Conservation (phyloP, 37 sponge, comb jelly and placozoan species). For the Bolinopsis microptera region DNA sequence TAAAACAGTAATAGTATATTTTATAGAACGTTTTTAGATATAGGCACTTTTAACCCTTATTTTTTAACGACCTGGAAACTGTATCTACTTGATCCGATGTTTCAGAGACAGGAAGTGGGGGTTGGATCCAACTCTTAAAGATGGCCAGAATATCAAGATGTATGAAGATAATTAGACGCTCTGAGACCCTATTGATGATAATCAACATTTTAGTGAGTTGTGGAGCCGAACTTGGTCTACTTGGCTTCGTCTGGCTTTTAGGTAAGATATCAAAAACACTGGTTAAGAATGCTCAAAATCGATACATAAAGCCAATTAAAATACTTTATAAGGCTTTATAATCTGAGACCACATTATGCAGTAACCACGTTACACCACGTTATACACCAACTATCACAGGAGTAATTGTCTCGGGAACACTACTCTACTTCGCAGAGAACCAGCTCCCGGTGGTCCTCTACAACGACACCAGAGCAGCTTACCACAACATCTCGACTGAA, state of each 20-base stretch:
- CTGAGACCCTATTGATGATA: conserved; percentile 1
- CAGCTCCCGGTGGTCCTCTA: background rate
- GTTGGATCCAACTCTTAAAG: background rate
- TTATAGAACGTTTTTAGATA: too few relatives aligned
- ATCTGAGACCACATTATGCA: too few relatives aligned
- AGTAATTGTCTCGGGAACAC: background rate
- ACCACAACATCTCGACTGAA: background rate
- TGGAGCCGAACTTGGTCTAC: background rate
- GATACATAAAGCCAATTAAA: too few relatives aligned
- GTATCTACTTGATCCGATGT: too few relatives aligned
- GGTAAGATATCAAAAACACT: background rate
- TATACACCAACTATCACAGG: background rate
- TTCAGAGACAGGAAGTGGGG: background rate
- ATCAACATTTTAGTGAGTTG: background rate
- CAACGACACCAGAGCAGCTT: background rate
- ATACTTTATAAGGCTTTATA: too few relatives aligned
- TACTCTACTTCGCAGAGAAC: conserved; percentile 37
- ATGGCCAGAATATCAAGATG: conserved; percentile 37
- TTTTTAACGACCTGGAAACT: too few relatives aligned
- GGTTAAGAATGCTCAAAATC: too few relatives aligned
- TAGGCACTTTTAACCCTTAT: too few relatives aligned
- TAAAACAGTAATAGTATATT: too few relatives aligned
- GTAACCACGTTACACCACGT: too few relatives aligned
- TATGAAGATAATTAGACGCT: background rate
- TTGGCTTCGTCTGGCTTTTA: background rate